These are phyloP conservation scores for Papilio machaon DNA, from an alignment of 1,140 invertebrate genomes.

Conservation along the genomic window DNA sequence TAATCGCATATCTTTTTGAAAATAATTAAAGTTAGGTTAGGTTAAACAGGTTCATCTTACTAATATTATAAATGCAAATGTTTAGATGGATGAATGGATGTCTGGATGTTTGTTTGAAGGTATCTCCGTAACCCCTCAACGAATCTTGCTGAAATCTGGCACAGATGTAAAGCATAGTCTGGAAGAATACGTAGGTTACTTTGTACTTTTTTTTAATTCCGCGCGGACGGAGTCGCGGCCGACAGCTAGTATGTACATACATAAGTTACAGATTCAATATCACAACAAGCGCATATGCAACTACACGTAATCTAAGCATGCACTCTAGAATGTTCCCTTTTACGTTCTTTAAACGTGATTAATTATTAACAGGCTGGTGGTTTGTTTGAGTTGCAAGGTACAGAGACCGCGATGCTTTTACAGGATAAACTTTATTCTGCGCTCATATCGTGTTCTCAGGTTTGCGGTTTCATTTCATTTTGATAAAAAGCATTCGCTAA, in stretches of 20 bases:
- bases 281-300: not conserved
- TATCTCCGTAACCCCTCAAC: too few species aligned
- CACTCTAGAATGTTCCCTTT: not conserved
- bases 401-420: slow-evolving; percentile 11
- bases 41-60: too few species aligned
- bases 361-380: slow-evolving; percentile 21
- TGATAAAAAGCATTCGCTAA: slow-evolving; percentile 8
- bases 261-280: slow-evolving; percentile 7
- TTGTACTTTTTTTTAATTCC: too few species aligned
- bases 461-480: slow-evolving; percentile 7
- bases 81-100: too few species aligned
- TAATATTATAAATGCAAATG: too few species aligned
- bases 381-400: slow-evolving; percentile 17
- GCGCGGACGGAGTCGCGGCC: too few species aligned
- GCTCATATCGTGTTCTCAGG: not conserved
- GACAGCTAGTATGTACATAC: not conserved
- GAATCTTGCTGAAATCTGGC: too few species aligned
- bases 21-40: too few species aligned
- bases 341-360: slow-evolving; percentile 8
- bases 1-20: too few species aligned
- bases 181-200: too few species aligned
- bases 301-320: not conserved
- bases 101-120: too few species aligned
- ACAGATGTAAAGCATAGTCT: too few species aligned
- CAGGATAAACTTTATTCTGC: not conserved